Percentiles rank a stretch among this genome's conserved stretches.
phyloP scores from a whole-genome alignment of 1,140 invertebrate genomes.

The Drosophila prosaltans region DNA sequence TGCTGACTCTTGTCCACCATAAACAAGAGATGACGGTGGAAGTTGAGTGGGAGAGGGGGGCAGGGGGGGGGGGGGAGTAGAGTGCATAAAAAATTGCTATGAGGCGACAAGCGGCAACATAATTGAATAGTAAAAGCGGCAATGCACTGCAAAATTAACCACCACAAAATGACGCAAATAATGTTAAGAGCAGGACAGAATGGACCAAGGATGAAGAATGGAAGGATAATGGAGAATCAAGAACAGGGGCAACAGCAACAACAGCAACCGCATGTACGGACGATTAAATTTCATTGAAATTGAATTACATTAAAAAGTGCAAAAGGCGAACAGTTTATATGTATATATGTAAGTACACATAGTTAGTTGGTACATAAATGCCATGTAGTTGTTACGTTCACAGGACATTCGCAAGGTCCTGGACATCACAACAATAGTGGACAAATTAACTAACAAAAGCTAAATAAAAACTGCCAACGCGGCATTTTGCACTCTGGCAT shows the following conservation, averaged over 20 bases:
- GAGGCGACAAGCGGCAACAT: slow-evolving; percentile 64
- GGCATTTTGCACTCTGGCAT: slow-evolving; percentile 39
- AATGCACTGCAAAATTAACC: slow-evolving; percentile 77
- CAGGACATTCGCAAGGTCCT: slow-evolving; percentile 30
- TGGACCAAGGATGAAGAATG: slow-evolving; percentile 12
- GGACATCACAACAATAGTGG: slow-evolving; percentile 72
- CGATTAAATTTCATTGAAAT: slow-evolving; percentile 82
- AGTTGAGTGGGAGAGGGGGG: neutral
- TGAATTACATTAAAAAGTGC: slow-evolving; percentile 81
- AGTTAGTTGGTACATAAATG: slow-evolving; percentile 1
- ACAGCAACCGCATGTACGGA: slow-evolving; percentile 55
- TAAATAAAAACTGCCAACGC: slow-evolving; percentile 78
- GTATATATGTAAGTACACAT: neutral
- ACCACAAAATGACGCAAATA: slow-evolving; percentile 81
- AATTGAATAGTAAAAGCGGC: slow-evolving; percentile 81
- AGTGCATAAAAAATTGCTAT: slow-evolving; percentile 73
- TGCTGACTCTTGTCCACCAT: slow-evolving; percentile 30
- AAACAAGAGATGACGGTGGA: slow-evolving; percentile 40
- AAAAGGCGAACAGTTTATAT: slow-evolving; percentile 64
- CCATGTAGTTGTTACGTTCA: slow-evolving; percentile 16
- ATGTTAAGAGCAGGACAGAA: slow-evolving; percentile 51
- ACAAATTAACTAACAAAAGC: slow-evolving; percentile 80
- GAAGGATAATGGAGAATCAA: neutral
- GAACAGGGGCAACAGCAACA: neutral
- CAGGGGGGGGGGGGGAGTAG: neutral